Evolutionary conservation across 2,888 invertebrate genomes (phyloP).

Genomic region (Erannis defoliaria): DNA sequence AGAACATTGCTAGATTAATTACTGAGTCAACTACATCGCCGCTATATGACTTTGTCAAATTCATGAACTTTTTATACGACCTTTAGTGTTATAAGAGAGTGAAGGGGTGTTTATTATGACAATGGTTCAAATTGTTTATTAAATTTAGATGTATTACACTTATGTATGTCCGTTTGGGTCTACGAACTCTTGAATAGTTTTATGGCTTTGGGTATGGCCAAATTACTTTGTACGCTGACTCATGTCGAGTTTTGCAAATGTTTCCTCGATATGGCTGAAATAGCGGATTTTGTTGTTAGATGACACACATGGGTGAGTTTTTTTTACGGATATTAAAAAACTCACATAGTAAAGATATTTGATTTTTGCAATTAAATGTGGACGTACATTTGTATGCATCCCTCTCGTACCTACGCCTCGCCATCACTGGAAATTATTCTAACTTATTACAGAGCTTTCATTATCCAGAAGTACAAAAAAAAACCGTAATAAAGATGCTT

Average conservation of each 20-base stretch:
- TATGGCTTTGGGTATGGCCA: constrained; percentile 43
- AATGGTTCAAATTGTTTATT: constrained; percentile 9
- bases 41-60: constrained; percentile 6
- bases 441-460: too few species aligned
- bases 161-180: constrained; percentile 20
- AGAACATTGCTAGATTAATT: constrained; percentile 45
- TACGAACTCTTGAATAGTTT: constrained; percentile 34
- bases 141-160: neutral
- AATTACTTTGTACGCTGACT: constrained; percentile 43
- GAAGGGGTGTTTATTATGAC: constrained; percentile 16
- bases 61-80: neutral
- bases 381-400: neutral
- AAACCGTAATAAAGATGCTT: too few species aligned
- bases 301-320: constrained; percentile 20
- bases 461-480: too few species aligned
- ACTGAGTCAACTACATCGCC: constrained; percentile 26
- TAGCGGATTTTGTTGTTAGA: constrained; percentile 19
- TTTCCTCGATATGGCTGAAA: constrained; percentile 34
- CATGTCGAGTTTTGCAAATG: constrained; percentile 38
- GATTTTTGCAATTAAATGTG: neutral
- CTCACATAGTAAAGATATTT: too few species aligned
- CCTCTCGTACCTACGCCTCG: too few species aligned
- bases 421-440: too few species aligned
- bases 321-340: neutral
- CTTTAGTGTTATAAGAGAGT: neutral